phyloP scores from a whole-genome alignment of 2,797 vertebrate species.

The Aplochiton taeniatus region DNA sequence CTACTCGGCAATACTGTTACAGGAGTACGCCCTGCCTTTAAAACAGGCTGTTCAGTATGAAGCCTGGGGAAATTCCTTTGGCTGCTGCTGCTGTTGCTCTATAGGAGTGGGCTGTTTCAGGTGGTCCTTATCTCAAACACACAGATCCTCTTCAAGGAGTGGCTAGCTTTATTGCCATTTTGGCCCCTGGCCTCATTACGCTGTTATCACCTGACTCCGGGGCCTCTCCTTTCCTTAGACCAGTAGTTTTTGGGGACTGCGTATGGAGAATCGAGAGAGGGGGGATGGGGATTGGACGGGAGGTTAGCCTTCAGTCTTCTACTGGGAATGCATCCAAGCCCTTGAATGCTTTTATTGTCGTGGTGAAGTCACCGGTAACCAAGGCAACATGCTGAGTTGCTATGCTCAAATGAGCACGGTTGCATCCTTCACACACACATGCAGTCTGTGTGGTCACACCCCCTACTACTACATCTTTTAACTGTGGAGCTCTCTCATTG shows the following conservation, averaged over 20 bases:
- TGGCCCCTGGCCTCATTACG: background rate
- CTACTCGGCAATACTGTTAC: too few species aligned
- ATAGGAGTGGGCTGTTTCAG: background rate
- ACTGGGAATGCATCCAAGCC: background rate
- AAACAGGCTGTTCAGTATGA: background rate
- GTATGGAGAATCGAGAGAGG: background rate
- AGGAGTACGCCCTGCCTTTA: background rate
- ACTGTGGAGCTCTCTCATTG: background rate
- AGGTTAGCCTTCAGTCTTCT: background rate
- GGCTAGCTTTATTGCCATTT: background rate
- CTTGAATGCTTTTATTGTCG: background rate
- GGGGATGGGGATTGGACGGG: too few species aligned
- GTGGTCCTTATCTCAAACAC: slow-evolving; percentile 5
- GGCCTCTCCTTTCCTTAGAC: background rate
- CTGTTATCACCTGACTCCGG: background rate
- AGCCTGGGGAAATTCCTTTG: background rate
- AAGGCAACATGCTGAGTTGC: background rate
- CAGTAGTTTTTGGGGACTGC: too few species aligned
- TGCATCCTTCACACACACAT: background rate
- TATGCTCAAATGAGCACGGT: background rate
- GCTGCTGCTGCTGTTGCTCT: too few species aligned
- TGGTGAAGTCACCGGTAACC: slow-evolving; percentile 3
- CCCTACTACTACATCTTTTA: background rate
- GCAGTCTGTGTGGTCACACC: background rate
- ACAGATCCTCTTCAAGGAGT: background rate